These are phyloP conservation scores for Procambarus virginalis DNA, from an alignment of 1,140 invertebrate genomes.

Conservation along the genomic window DNA sequence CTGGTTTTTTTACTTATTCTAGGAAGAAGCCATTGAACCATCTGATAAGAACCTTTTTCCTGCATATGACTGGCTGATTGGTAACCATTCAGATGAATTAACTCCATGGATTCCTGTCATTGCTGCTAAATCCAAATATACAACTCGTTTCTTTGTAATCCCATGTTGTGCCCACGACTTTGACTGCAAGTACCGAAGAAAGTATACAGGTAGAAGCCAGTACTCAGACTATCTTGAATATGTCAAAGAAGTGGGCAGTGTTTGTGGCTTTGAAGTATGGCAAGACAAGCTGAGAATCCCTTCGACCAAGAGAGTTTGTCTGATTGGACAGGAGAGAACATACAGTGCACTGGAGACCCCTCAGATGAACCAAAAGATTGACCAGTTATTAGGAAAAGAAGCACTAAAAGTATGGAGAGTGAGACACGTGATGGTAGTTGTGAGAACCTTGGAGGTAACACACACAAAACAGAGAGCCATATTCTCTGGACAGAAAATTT, in stretches of 20 bases:
- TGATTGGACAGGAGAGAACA: constrained; percentile 81
- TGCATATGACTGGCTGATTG: constrained; percentile 94
- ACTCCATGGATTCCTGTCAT: constrained; percentile 98
- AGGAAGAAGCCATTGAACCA: constrained; percentile 80
- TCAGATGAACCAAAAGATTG: constrained; percentile 70
- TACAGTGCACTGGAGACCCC: constrained; percentile 70
- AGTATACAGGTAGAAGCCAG: constrained; percentile 76
- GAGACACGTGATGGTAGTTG: neutral
- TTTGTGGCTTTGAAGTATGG: constrained; percentile 85
- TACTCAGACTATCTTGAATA: constrained; percentile 91
- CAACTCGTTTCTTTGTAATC: constrained; percentile 87
- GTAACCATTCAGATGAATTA: constrained; percentile 98
- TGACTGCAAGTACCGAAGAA: constrained; percentile 87
- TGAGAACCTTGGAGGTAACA: neutral
- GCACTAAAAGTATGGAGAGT: neutral
- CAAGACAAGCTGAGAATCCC: constrained; percentile 94
- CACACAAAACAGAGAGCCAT: neutral
- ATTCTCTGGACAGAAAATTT: constrained; percentile 76
- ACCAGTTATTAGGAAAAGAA: constrained; percentile 70
- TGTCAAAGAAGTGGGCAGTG: constrained; percentile 80
- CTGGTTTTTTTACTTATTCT: constrained; percentile 11
- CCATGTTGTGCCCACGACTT: constrained; percentile 97
- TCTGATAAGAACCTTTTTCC: constrained; percentile 82
- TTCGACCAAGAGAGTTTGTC: constrained; percentile 93
- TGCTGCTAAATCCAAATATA: constrained; percentile 80